Conservation (phyloP, 2,797 vertebrate species). For the Picus viridis region DNA sequence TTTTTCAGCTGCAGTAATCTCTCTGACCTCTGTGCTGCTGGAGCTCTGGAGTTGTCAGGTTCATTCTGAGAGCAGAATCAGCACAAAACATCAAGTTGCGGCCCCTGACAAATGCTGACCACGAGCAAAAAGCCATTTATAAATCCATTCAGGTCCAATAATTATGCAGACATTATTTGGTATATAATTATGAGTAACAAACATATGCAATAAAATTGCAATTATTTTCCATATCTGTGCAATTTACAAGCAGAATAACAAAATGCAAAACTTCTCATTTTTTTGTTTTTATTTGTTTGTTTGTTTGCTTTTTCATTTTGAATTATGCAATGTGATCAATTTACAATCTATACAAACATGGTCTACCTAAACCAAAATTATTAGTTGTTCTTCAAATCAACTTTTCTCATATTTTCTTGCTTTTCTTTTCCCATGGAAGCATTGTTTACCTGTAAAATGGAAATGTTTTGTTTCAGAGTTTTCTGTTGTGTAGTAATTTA, state of each 20-base stretch:
- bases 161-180: not conserved
- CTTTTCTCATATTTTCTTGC: not conserved
- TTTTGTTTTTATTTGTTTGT: too few species aligned
- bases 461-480: not conserved
- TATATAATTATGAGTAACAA: not conserved
- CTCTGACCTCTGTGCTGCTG: not conserved
- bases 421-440: not conserved
- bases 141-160: not conserved
- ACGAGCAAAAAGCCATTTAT: not conserved
- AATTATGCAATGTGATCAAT: rapidly evolving
- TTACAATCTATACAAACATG: not conserved
- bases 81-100: not conserved
- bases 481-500: not conserved
- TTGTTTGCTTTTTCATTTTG: not conserved
- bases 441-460: not conserved
- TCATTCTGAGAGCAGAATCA: rapidly evolving
- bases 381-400: not conserved
- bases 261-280: not conserved
- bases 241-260: not conserved
- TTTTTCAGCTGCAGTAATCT: not conserved
- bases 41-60: not conserved
- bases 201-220: not conserved
- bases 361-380: not conserved
- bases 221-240: not conserved
- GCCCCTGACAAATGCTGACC: not conserved